These are phyloP conservation scores for Salmo trutta DNA, from an alignment of 2,797 vertebrate genomes.

Conservation along the genomic window DNA sequence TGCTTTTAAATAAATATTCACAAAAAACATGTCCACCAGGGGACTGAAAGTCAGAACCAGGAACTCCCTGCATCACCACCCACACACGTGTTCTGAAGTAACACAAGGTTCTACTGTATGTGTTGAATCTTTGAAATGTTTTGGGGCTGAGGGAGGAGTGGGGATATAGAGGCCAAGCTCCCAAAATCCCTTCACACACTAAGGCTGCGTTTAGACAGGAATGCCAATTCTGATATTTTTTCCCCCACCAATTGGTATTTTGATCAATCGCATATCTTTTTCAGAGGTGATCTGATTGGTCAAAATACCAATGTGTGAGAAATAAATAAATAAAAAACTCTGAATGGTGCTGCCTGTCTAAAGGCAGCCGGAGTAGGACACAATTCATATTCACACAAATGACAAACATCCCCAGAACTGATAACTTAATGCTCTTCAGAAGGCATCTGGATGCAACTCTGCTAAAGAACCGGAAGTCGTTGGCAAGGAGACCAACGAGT, in stretches of 20 bases:
- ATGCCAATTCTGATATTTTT: too few species aligned
- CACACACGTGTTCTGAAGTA: neutral
- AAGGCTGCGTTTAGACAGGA: neutral
- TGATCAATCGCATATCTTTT: too few species aligned
- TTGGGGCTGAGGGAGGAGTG: neutral
- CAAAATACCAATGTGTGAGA: too few species aligned
- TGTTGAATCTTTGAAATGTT: constrained; percentile 5
- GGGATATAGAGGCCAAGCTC: constrained; percentile 23
- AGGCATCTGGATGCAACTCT: constrained; percentile 78
- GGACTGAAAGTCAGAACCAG: constrained; percentile 7
- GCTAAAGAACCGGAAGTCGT: constrained; percentile 69
- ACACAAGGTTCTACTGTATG: neutral
- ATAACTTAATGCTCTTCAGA: constrained; percentile 82
- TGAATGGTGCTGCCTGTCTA: too few species aligned
- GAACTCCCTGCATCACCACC: neutral
- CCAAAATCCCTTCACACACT: constrained; percentile 22
- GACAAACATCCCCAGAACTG: constrained; percentile 49
- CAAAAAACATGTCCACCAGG: constrained; percentile 29
- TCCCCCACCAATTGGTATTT: too few species aligned
- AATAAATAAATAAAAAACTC: too few species aligned
- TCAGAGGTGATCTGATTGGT: too few species aligned
- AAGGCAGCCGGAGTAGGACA: constrained; percentile 21
- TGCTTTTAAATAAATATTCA: constrained; percentile 59
- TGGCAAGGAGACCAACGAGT: constrained; percentile 73
- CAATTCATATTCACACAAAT: constrained; percentile 73